phyloP scores from a whole-genome alignment of 2,888 invertebrate genomes.

The Ophion ventricosus region DNA sequence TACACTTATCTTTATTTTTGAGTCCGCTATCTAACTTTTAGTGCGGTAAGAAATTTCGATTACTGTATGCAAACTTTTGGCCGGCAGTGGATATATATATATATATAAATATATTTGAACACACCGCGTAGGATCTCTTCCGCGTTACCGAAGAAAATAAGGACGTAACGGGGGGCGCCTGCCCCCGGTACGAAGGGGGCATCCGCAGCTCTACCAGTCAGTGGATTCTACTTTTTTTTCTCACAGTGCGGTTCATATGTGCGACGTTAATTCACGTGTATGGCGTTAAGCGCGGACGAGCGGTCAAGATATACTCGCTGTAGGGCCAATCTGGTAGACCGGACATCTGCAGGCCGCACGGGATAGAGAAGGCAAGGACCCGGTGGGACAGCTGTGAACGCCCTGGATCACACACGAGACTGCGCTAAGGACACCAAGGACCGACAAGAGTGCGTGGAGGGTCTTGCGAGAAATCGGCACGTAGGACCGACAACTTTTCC shows the following conservation, averaged over 20 bases:
- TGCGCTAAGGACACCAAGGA: constrained; percentile 27
- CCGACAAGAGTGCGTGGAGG: constrained; percentile 17
- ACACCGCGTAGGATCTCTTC: constrained; percentile 30
- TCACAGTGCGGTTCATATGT: constrained; percentile 64
- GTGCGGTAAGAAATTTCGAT: too few relatives aligned
- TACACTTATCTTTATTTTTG: too few relatives aligned
- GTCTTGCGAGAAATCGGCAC: constrained; percentile 44
- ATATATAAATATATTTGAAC: constrained; percentile 73
- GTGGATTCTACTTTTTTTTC: constrained; percentile 66
- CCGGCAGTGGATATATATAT: too few relatives aligned
- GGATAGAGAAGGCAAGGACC: constrained; percentile 73
- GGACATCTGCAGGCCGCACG: constrained; percentile 79
- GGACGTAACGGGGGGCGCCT: constrained; percentile 12
- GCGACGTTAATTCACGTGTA: constrained; percentile 38
- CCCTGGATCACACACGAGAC: constrained; percentile 32
- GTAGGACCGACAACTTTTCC: constrained; percentile 22
- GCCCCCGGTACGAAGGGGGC: background rate
- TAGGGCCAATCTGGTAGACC: constrained; percentile 67
- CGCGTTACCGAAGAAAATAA: constrained; percentile 37
- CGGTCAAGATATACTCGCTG: constrained; percentile 57
- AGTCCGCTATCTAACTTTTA: too few relatives aligned
- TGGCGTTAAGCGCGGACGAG: constrained; percentile 26
- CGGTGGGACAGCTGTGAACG: constrained; percentile 67
- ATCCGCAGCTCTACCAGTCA: constrained; percentile 34
- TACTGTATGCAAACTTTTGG: too few relatives aligned